These are phyloP conservation scores for Cheirogaleus medius DNA, from an alignment of 2,113 vertebrate genomes.

Conservation along the genomic window DNA sequence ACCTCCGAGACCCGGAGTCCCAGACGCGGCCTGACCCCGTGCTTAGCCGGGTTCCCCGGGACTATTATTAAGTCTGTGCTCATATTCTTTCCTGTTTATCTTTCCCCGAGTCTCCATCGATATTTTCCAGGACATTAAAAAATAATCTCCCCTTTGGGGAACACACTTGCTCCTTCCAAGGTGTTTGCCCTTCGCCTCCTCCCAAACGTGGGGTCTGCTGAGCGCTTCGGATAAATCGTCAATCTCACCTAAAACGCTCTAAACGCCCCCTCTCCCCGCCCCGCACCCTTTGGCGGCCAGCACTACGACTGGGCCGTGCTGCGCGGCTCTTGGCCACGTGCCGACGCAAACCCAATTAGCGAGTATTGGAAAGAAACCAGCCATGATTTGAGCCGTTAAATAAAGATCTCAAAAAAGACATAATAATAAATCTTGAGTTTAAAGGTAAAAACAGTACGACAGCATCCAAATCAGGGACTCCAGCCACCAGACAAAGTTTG, in stretches of 20 bases:
- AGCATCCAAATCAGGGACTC: not conserved
- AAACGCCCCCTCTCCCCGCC: not conserved
- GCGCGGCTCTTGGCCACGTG: not conserved
- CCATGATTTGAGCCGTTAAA: not conserved
- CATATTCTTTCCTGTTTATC: not conserved
- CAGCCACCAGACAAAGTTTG: not conserved
- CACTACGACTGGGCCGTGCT: no score
- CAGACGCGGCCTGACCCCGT: not conserved
- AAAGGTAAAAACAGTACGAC: constrained; percentile 11
- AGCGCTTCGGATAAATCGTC: not conserved
- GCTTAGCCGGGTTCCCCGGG: not conserved
- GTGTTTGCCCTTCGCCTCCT: not conserved
- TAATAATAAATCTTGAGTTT: not conserved
- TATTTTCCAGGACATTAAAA: not conserved
- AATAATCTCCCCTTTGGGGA: not conserved
- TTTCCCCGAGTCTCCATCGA: not conserved
- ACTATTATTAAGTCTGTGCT: not conserved
- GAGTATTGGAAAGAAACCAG: not conserved
- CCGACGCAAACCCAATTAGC: not conserved
- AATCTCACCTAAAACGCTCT: not conserved
- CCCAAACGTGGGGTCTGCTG: not conserved
- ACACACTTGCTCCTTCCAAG: not conserved
- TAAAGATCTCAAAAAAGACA: constrained; percentile 30
- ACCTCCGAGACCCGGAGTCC: not conserved
- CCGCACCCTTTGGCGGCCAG: no score